Evolutionary conservation across 2,888 invertebrate species (phyloP).

Genomic region (Neoaliturus tenellus): DNA sequence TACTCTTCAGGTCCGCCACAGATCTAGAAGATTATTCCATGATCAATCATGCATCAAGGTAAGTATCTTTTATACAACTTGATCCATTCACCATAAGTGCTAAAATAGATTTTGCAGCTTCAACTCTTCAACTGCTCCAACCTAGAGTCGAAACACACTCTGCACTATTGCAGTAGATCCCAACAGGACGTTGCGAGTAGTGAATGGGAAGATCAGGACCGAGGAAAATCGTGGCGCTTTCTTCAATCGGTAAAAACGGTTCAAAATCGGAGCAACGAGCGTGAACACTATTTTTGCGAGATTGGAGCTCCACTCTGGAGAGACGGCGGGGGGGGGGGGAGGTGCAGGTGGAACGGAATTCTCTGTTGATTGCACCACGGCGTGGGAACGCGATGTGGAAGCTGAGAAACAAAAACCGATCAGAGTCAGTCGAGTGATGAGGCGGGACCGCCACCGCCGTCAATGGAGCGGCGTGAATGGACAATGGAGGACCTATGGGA

Average conservation of each 20-base stretch:
- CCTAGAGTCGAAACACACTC: too few species aligned
- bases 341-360: slow-evolving; percentile 26
- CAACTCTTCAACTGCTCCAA: too few species aligned
- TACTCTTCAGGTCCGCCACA: too few species aligned
- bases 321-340: neutral
- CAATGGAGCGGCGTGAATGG: neutral
- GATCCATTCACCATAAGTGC: too few species aligned
- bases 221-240: neutral
- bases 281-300: slow-evolving; percentile 10
- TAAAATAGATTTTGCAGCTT: too few species aligned
- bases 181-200: too few species aligned
- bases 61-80: too few species aligned
- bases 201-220: neutral
- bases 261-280: neutral
- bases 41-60: too few species aligned
- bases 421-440: neutral
- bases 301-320: neutral
- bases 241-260: neutral
- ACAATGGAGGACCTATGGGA: too few species aligned
- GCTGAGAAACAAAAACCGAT: slow-evolving; percentile 19
- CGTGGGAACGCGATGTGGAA: neutral
- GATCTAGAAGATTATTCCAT: too few species aligned
- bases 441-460: neutral
- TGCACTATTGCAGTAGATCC: too few species aligned
- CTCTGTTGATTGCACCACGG: slow-evolving; percentile 2